Conservation (phyloP, 1,140 invertebrate species). For the Magallana ariakensis region DNA sequence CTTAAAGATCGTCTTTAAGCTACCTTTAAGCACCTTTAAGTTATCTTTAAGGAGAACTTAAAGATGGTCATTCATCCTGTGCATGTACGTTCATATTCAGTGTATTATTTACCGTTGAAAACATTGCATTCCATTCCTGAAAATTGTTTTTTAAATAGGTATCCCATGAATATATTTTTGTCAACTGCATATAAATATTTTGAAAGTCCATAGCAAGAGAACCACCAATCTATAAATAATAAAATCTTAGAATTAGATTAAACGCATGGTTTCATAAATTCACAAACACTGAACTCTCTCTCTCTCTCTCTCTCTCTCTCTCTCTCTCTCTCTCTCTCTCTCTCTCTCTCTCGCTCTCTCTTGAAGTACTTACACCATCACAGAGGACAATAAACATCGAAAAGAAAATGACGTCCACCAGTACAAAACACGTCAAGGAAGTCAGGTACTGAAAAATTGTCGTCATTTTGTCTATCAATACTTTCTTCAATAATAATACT, state of each 20-base stretch:
- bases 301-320: no score
- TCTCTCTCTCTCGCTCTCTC: not conserved
- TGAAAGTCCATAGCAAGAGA: not conserved
- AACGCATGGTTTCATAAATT: not conserved
- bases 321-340: not conserved
- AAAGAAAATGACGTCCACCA: not conserved
- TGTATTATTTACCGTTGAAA: not conserved
- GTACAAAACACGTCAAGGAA: not conserved
- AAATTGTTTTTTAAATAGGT: not conserved
- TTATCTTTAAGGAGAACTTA: no score
- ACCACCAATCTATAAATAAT: not conserved
- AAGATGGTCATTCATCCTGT: no score
- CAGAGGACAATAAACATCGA: not conserved
- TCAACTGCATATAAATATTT: not conserved
- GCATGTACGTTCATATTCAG: no score
- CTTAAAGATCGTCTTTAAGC: no score
- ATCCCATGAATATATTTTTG: not conserved
- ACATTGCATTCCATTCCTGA: not conserved
- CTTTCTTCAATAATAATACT: no score
- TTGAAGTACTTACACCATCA: not conserved
- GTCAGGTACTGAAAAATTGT: slow-evolving; percentile 1
- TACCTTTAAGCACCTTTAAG: no score
- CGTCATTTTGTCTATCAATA: no score
- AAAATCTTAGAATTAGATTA: not conserved
- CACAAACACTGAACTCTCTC: no score